Evolutionary conservation across 2,113 vertebrate species (phyloP).

Genomic region (Oriolus oriolus): DNA sequence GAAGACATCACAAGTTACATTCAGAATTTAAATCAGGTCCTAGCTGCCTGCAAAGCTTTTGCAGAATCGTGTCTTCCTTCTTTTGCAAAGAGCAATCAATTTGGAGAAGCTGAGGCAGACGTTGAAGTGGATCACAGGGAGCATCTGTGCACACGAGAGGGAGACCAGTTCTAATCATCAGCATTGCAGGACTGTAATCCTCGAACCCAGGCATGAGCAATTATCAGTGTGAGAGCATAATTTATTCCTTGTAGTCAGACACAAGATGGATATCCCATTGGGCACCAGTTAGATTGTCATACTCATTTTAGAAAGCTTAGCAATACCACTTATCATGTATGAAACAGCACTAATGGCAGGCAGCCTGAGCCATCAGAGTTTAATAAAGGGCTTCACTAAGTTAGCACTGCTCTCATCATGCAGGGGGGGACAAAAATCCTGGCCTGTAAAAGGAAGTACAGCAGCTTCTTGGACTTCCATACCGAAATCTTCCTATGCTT

Average conservation of each 20-base stretch:
- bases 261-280: constrained; percentile 11
- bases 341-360: neutral
- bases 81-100: neutral
- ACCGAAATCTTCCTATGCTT: neutral
- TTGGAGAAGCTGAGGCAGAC: neutral
- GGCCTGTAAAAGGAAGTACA: neutral
- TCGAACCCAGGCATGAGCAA: constrained; percentile 7
- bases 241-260: constrained; percentile 14
- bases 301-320: neutral
- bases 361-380: neutral
- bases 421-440: neutral
- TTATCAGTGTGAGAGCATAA: constrained; percentile 17
- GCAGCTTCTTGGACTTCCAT: neutral
- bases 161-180: neutral
- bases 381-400: neutral
- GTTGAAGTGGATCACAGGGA: neutral
- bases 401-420: neutral
- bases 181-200: neutral
- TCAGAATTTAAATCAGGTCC: neutral
- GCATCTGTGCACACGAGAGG: neutral
- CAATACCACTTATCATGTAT: neutral
- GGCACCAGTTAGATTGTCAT: neutral
- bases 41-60: neutral
- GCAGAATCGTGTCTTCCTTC: neutral
- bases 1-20: neutral